phyloP scores from a whole-genome alignment of 2,888 invertebrate species.

The Cancer borealis region DNA sequence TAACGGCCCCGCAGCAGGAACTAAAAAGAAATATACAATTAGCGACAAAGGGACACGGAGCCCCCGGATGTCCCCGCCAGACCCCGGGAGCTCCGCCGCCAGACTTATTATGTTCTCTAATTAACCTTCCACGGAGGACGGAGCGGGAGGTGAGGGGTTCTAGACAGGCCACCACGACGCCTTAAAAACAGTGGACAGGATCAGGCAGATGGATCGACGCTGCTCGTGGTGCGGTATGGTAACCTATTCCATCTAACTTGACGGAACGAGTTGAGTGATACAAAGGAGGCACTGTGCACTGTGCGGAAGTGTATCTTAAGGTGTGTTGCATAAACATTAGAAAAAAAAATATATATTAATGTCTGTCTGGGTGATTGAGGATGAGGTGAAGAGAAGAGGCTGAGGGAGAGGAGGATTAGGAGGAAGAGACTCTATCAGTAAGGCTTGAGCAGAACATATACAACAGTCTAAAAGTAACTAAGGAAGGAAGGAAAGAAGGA shows the following conservation, averaged over 20 bases:
- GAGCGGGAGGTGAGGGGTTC: not conserved
- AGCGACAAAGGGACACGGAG: conserved; percentile 50
- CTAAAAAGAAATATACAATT: conserved; percentile 51
- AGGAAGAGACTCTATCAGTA: too few relatives aligned
- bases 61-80: conserved; percentile 47
- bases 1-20: conserved; percentile 29
- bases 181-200: not conserved
- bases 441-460: too few relatives aligned
- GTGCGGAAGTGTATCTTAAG: too few relatives aligned
- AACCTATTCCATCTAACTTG: not conserved
- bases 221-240: too few relatives aligned
- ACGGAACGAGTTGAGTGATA: too few relatives aligned
- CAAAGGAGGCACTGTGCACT: too few relatives aligned
- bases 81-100: not conserved
- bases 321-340: too few relatives aligned
- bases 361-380: too few relatives aligned
- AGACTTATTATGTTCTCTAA: conserved; percentile 58
- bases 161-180: not conserved
- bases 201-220: not conserved
- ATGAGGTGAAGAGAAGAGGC: too few relatives aligned
- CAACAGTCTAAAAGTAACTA: not conserved
- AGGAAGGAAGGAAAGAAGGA: not conserved
- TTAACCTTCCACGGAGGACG: conserved; percentile 48
- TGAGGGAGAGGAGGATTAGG: too few relatives aligned
- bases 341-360: too few relatives aligned